Evolutionary conservation across 2,888 invertebrate species (phyloP).

Genomic region (Linyphia triangularis): DNA sequence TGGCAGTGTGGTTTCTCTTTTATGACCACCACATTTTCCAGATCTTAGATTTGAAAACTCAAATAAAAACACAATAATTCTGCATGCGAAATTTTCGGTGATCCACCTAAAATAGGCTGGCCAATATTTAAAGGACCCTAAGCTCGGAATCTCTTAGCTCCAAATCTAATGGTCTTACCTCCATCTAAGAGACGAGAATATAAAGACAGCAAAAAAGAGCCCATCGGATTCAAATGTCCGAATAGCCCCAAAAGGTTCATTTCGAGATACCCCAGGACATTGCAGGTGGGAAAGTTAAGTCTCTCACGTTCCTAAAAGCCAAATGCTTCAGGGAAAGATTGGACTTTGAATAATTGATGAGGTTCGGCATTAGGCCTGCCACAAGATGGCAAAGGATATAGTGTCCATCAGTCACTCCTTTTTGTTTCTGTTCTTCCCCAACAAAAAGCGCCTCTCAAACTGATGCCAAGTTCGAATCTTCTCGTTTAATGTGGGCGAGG

Average conservation of each 20-base stretch:
- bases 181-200: slow-evolving; percentile 21
- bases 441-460: slow-evolving; percentile 61
- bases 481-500: slow-evolving; percentile 52
- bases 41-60: slow-evolving; percentile 57
- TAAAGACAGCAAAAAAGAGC: slow-evolving; percentile 22
- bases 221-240: slow-evolving; percentile 55
- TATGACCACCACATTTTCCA: slow-evolving; percentile 32
- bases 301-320: slow-evolving; percentile 47
- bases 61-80: slow-evolving; percentile 17
- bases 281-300: slow-evolving; percentile 58
- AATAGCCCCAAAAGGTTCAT: slow-evolving; percentile 56
- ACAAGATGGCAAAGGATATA: slow-evolving; percentile 42
- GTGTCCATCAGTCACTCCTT: slow-evolving; percentile 62
- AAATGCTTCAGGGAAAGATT: slow-evolving; percentile 67
- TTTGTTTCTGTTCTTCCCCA: slow-evolving; percentile 55
- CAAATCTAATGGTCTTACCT: slow-evolving; percentile 6
- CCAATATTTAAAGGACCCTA: slow-evolving; percentile 61
- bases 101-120: slow-evolving; percentile 29
- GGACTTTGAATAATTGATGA: slow-evolving; percentile 71
- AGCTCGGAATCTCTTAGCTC: background rate
- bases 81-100: slow-evolving; percentile 27
- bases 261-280: slow-evolving; percentile 40
- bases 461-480: slow-evolving; percentile 55
- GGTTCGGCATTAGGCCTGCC: slow-evolving; percentile 57
- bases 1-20: slow-evolving; percentile 19